phyloP scores from a whole-genome alignment of 2,797 vertebrate genomes.

The Hyperoplus lanceolatus region DNA sequence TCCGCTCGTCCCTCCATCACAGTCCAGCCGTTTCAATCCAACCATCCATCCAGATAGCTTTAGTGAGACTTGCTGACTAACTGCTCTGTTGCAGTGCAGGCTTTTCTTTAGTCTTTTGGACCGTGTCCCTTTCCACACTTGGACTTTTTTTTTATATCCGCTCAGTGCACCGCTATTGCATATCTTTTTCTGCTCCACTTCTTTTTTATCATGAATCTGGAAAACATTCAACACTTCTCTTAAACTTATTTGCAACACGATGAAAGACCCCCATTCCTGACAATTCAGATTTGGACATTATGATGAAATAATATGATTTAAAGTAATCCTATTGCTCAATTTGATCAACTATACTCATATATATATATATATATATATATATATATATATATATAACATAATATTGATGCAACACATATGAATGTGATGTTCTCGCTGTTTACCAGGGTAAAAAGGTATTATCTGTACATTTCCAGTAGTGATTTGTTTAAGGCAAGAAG shows the following conservation, averaged over 20 bases:
- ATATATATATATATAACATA: background rate
- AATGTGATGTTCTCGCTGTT: background rate
- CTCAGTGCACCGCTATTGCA: slow-evolving; percentile 3
- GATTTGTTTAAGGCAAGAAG: background rate
- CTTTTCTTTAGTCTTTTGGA: slow-evolving; percentile 42
- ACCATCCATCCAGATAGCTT: slow-evolving; percentile 59
- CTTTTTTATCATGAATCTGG: background rate
- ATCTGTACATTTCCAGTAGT: background rate
- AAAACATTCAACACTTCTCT: too few relatives aligned
- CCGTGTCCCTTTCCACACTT: background rate
- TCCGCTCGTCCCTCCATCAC: slow-evolving; percentile 47
- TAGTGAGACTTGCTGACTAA: slow-evolving; percentile 57
- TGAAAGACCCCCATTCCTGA: too few relatives aligned
- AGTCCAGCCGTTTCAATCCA: slow-evolving; percentile 58
- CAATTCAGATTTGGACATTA: background rate
- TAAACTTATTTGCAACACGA: too few relatives aligned
- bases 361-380: background rate
- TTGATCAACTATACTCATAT: background rate
- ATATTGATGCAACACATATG: background rate
- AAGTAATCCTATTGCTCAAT: background rate
- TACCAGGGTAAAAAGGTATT: background rate
- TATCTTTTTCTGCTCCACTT: background rate
- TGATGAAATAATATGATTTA: background rate
- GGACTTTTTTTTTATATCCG: slow-evolving; percentile 1
- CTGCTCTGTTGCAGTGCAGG: slow-evolving; percentile 50